Evolutionary conservation across 2,113 vertebrate genomes (phyloP), one percentile per base, ranked within the genome.

Genomic region (Entelurus aequoreus): DNA sequence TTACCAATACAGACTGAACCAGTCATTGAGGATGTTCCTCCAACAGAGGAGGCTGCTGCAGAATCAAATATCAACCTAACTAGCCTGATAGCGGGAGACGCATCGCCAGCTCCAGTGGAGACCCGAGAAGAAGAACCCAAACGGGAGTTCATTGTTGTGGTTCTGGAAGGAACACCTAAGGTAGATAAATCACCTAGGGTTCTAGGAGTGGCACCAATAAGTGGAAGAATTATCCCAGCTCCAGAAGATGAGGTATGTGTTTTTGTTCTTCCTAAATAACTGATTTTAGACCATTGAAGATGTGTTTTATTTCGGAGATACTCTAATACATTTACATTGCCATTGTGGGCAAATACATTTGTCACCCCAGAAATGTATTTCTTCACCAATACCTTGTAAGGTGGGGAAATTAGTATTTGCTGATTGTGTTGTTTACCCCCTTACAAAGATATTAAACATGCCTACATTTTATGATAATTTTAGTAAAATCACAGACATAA

Each of bases 121-220:
- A 37, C 51, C 10, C 5, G 0, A 6, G 52, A 61, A 58, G 71
- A 79, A 37, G 62, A 16, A 13, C 44, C 80, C 37, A 76, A 83
- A 6, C 75, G 40, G 65, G 87, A 90, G 62, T 90, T 82, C 63
- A 73, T 90, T 36, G 77, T 89, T 40, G 87, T 91, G 40, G 74
- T 90, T 55, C 71, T 91, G 71, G 89, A 90, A 55, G 89, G 88
- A 66, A 49, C 69, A 37, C 71, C 86, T 4, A 84, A 82, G 75
- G 28, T 68, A 35, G 87, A 87, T 5, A 88, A 84, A 44, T 81
- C 65, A 51, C 80, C 78, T 15, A 88, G 74, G 72, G 87, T 90
- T 15, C 73, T 91, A 1, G 88, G 85, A 46, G 72, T 90, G 16
- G 84, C 80, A 12, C 73, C 81, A 4, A 50, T 88, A 71, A 84